Base-by-base conservation (phyloP, 2,113 vertebrate species). In the Callopanchax toddi region DNA sequence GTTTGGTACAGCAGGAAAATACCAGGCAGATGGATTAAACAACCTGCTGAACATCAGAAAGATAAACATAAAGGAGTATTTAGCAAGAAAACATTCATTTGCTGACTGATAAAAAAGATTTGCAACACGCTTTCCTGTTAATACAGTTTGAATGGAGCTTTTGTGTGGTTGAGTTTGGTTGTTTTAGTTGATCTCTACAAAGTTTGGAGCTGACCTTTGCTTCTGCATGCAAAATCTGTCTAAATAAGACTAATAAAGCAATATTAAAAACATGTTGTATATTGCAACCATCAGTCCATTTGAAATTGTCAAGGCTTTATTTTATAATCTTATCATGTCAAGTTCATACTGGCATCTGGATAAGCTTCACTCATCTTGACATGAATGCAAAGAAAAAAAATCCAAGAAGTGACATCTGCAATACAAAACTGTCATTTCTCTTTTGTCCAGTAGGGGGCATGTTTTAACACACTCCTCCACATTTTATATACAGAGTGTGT, bases 41-140 rank as follows among this genome's bases (percentile, higher is more conserved):
- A 56, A 49, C 54, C 58, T 67, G 58, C 77, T 55, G 69, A 75
- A 85, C 79, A 85, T 78, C 53, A 79, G 51, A 67, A 61, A 74
- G 66, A 89, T 87, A 70, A 84, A 83, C 79, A 75, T 39, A 8
- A 16, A 53, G 42, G 48, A 60, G 54, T 87, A 73, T 82, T 79
- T 86, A 76, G 54, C 39, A 16, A 67, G 52, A 66, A 20, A 71
- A 81, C 66, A 82, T 84, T 84, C 17, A 72, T 77, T 79, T 67
- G 74, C 78, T 46, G 63, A 70, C 69, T 74, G 70, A 86, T 87
- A 67, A 84, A 74, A 79, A 76, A 60, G 50, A 82, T 87, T 82
- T 88, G 74, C 13, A 6, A 72, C 49, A 20, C 71, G 32, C 43
- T 66, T 43, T 37, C 80, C 74, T 54, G 66, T 74, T 58, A 46